These are phyloP conservation scores for Scomber colias DNA, from an alignment of 2,113 vertebrate genomes.

Conservation along the genomic window DNA sequence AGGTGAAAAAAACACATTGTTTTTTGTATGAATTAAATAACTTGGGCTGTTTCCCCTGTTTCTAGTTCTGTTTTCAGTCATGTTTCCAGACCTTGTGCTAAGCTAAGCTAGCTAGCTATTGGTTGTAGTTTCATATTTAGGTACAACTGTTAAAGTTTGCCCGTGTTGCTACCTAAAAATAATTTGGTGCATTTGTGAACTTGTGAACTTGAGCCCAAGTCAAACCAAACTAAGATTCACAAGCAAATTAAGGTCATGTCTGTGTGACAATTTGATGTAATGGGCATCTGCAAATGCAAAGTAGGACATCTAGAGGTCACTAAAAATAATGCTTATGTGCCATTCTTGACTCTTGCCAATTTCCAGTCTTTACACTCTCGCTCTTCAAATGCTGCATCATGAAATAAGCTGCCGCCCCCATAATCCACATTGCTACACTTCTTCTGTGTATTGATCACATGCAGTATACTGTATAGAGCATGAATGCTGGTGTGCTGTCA, in stretches of 20 bases:
- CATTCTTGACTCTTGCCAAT: conserved; percentile 10
- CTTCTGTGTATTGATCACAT: neutral
- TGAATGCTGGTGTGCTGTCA: conserved; percentile 82
- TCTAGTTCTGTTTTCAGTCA: neutral
- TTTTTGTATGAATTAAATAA: too few relatives aligned
- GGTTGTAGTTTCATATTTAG: neutral
- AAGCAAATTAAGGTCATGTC: conserved; percentile 1
- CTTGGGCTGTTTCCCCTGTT: too few relatives aligned
- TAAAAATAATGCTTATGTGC: neutral
- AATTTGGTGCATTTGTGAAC: neutral
- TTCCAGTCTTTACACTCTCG: neutral
- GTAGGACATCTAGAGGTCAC: conserved; percentile 39
- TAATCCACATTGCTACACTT: neutral
- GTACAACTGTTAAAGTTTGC: neutral
- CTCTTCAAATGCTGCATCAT: conserved; percentile 5
- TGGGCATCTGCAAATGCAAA: neutral
- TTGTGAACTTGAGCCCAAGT: neutral
- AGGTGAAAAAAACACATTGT: too few relatives aligned
- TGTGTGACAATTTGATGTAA: conserved; percentile 8
- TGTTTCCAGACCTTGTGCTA: neutral
- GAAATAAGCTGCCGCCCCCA: conserved; percentile 8
- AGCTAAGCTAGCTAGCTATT: neutral
- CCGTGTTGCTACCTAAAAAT: neutral
- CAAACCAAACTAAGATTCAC: neutral
- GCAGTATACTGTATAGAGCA: conserved; percentile 59